A percentile compares a stretch with the other conserved stretches of the same genome.
phyloP scores from a whole-genome alignment of 2,888 invertebrate species.

The Athalia circularis region DNA sequence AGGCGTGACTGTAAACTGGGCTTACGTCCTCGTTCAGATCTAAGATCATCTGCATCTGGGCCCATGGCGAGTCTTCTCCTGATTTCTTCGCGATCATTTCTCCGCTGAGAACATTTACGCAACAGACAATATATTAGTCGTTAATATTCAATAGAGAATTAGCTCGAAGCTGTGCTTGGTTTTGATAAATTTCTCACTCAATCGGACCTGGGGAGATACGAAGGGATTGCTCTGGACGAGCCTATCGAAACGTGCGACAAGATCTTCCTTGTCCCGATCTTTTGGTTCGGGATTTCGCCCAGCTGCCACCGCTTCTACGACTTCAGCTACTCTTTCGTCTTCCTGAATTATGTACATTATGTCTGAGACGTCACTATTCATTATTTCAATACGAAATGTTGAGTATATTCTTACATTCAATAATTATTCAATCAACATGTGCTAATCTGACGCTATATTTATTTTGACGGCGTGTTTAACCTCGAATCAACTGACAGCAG shows the following conservation, averaged over 20 bases:
- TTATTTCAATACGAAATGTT: background rate
- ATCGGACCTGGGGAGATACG: slow-evolving; percentile 59
- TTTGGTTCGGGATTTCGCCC: slow-evolving; percentile 59
- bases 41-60: slow-evolving; percentile 84
- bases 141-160: slow-evolving; percentile 1
- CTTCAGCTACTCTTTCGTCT: slow-evolving; percentile 61
- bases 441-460: background rate
- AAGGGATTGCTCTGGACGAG: slow-evolving; percentile 62
- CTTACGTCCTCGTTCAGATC: slow-evolving; percentile 87
- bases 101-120: slow-evolving; percentile 78
- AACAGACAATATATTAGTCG: background rate
- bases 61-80: slow-evolving; percentile 91
- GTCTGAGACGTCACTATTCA: slow-evolving; percentile 48
- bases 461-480: background rate
- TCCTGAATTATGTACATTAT: slow-evolving; percentile 61
- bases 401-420: background rate
- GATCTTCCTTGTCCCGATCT: slow-evolving; percentile 67
- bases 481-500: background rate
- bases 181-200: slow-evolving; percentile 22
- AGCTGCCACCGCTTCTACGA: slow-evolving; percentile 61
- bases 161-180: slow-evolving; percentile 11
- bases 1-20: slow-evolving; percentile 91
- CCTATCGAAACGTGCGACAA: slow-evolving; percentile 67
- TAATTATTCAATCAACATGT: background rate
- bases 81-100: slow-evolving; percentile 95